Conservation (phyloP, 1,140 invertebrate genomes). For the Eumeta japonica region DNA sequence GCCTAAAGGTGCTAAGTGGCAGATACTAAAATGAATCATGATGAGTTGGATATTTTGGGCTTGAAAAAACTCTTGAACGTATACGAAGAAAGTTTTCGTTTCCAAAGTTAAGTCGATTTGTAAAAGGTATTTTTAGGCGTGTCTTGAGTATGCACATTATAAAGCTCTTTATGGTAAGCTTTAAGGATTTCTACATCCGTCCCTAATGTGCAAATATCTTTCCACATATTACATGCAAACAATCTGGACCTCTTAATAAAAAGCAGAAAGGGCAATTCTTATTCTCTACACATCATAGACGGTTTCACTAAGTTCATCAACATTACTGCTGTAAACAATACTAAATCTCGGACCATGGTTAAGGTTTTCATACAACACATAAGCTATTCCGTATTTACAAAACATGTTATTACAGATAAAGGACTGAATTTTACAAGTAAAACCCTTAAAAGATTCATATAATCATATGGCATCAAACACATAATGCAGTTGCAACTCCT, state of each 20-base stretch:
- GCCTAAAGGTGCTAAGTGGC: slow-evolving; percentile 14
- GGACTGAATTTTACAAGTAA: too few relatives aligned
- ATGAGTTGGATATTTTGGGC: slow-evolving; percentile 17
- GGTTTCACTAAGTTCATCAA: too few relatives aligned
- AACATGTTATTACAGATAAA: too few relatives aligned
- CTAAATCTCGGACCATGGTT: too few relatives aligned
- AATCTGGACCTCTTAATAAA: slow-evolving; percentile 19
- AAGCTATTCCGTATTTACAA: too few relatives aligned
- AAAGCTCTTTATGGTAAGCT: too few relatives aligned
- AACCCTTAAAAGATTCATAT: too few relatives aligned
- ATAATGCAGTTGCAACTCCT: too few relatives aligned
- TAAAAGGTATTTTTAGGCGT: slow-evolving; percentile 19
- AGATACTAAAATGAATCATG: slow-evolving; percentile 13
- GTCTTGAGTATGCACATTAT: slow-evolving; percentile 19
- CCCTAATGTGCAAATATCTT: slow-evolving; percentile 12
- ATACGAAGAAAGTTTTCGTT: slow-evolving; percentile 19
- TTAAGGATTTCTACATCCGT: slow-evolving; percentile 16
- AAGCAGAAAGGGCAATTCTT: slow-evolving; percentile 12
- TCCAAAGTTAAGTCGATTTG: slow-evolving; percentile 15
- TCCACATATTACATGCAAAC: slow-evolving; percentile 18
- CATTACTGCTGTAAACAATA: too few relatives aligned
- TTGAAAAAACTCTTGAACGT: slow-evolving; percentile 16
- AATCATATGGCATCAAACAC: too few relatives aligned
- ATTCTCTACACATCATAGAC: slow-evolving; percentile 10
- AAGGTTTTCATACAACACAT: too few relatives aligned